Conservation (phyloP, 1,140 invertebrate species). For the Steinernema feltiae region DNA sequence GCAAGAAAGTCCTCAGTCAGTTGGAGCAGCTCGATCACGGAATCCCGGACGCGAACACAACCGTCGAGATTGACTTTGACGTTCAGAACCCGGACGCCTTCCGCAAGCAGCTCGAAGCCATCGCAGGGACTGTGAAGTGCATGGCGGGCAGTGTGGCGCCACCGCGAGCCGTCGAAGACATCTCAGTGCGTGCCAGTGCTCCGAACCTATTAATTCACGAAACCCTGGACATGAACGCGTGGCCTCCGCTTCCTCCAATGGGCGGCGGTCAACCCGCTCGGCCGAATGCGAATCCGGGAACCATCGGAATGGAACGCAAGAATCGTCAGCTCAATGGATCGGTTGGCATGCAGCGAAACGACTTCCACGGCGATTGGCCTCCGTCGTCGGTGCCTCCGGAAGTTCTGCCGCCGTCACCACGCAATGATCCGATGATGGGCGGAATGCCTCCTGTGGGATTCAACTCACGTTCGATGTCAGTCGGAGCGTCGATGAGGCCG, state of each 20-base stretch:
- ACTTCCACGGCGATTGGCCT: constrained; percentile 29
- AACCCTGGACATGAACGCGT: constrained; percentile 9
- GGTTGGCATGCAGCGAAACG: not conserved
- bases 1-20: constrained; percentile 35
- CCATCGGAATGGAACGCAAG: constrained; percentile 24
- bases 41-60: constrained; percentile 27
- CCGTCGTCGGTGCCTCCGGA: constrained; percentile 33
- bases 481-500: not conserved
- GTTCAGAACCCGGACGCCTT: constrained; percentile 19
- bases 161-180: not conserved
- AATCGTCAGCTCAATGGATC: constrained; percentile 1
- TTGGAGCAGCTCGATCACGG: constrained; percentile 30
- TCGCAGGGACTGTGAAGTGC: constrained; percentile 23
- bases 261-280: not conserved
- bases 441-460: not conserved
- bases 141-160: not conserved
- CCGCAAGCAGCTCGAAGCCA: constrained; percentile 16
- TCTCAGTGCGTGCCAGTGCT: not conserved
- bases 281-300: not conserved
- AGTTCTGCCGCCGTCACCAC: constrained; percentile 19
- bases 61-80: constrained; percentile 30
- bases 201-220: not conserved
- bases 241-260: not conserved
- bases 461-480: not conserved
- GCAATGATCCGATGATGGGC: not conserved